phyloP scores from a whole-genome alignment of 1,140 invertebrate species.

The Aleiodes sp. region DNA sequence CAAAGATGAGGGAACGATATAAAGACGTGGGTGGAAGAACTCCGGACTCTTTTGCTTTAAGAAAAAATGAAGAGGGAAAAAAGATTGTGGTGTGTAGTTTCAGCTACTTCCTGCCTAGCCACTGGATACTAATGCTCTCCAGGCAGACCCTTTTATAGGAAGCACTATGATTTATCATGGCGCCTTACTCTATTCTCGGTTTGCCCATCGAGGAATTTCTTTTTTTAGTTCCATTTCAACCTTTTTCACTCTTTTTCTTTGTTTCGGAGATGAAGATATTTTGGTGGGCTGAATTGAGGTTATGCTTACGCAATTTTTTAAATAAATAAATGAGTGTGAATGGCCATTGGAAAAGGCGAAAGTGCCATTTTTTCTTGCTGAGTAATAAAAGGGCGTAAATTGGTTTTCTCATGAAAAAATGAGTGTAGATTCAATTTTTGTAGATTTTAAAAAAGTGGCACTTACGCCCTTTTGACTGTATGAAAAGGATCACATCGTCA shows the following conservation, averaged over 20 bases:
- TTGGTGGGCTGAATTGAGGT: too few species aligned
- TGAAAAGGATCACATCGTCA: too few species aligned
- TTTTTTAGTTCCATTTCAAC: not conserved
- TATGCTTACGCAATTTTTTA: too few species aligned
- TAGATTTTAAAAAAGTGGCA: too few species aligned
- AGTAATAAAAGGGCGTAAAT: too few species aligned
- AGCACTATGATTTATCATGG: constrained; percentile 29
- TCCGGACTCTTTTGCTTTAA: constrained; percentile 36
- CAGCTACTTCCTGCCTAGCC: constrained; percentile 46
- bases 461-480: too few species aligned
- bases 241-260: not conserved
- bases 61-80: constrained; percentile 3
- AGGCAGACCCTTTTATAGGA: constrained; percentile 18
- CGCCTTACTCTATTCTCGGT: constrained; percentile 30
- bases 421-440: too few species aligned
- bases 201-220: not conserved
- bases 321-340: too few species aligned
- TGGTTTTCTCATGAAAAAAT: too few species aligned
- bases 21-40: constrained; percentile 18
- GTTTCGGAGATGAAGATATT: too few species aligned
- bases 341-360: too few species aligned
- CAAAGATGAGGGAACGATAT: constrained; percentile 13
- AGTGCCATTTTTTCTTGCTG: too few species aligned
- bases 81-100: constrained; percentile 46
- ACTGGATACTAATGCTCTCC: constrained; percentile 2